phyloP scores from a whole-genome alignment of 1,140 invertebrate species.

The Steinernema feltiae region DNA sequence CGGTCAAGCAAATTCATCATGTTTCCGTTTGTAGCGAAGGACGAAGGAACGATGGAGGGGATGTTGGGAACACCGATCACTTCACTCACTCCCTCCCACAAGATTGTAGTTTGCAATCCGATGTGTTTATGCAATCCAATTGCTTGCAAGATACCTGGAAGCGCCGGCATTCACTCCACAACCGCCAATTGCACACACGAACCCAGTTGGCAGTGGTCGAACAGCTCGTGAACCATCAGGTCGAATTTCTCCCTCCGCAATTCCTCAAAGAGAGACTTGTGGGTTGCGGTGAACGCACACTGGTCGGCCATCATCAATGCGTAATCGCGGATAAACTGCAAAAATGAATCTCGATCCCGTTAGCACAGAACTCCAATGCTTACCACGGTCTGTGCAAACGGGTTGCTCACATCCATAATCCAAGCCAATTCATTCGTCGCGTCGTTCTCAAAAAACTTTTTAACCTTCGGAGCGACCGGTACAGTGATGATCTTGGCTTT shows the following conservation, averaged over 20 bases:
- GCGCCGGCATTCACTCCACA: not conserved
- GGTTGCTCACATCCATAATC: not conserved
- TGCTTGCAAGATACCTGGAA: not conserved
- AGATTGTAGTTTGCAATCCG: not conserved
- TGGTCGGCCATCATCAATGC: constrained; percentile 10
- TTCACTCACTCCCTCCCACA: not conserved
- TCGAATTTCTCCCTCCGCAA: not conserved
- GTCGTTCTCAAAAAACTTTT: not conserved
- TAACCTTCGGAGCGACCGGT: not conserved
- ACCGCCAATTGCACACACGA: not conserved
- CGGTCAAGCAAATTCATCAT: not conserved
- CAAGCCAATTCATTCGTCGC: not conserved
- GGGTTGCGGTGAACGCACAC: not conserved
- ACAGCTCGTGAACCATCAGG: not conserved
- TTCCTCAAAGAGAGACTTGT: not conserved
- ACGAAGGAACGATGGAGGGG: not conserved
- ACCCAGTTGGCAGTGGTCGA: constrained; percentile 5
- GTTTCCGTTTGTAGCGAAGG: not conserved
- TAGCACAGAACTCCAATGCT: not conserved
- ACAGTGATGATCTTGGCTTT: not conserved
- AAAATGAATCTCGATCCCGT: not conserved
- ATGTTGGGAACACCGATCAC: not conserved
- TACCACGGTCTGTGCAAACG: not conserved
- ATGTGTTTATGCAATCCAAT: not conserved
- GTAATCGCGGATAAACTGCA: not conserved